Percentiles rank a stretch among this genome's conserved stretches.
These are phyloP conservation scores for Todiramphus chloris DNA, from an alignment of 2,113 vertebrate genomes.

Conservation along the genomic window DNA sequence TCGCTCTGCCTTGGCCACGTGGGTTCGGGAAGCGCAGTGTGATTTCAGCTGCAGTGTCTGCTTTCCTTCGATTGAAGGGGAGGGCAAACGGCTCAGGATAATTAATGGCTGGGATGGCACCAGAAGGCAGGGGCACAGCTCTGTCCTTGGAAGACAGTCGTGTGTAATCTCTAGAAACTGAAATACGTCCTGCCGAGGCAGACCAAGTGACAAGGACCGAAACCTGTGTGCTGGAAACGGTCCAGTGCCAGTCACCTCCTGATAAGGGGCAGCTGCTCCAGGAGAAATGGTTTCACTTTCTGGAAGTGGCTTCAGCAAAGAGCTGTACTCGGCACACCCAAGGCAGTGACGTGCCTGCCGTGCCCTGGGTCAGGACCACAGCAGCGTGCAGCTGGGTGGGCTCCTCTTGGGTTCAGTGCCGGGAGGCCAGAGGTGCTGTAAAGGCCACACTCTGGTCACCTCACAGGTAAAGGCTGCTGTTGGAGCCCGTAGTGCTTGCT, in stretches of 20 bases:
- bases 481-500: not conserved
- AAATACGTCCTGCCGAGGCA: not conserved
- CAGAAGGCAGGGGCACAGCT: not conserved
- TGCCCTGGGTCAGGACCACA: rapidly evolving
- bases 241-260: not conserved
- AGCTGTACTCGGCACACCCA: rapidly evolving
- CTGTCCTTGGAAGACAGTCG: not conserved
- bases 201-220: not conserved
- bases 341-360: not conserved
- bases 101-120: not conserved
- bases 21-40: not conserved
- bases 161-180: not conserved
- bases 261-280: not conserved
- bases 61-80: not conserved
- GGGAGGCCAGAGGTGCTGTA: not conserved
- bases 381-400: not conserved
- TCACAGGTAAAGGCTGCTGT: not conserved
- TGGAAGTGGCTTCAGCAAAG: not conserved
- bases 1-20: not conserved
- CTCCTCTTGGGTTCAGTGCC: not conserved
- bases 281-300: rapidly evolving
- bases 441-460: rapidly evolving
- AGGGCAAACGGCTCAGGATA: not conserved
- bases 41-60: not conserved
- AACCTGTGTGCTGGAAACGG: not conserved